Conservation (phyloP, 2,113 vertebrate species). For the Pangasianodon hypophthalmus region DNA sequence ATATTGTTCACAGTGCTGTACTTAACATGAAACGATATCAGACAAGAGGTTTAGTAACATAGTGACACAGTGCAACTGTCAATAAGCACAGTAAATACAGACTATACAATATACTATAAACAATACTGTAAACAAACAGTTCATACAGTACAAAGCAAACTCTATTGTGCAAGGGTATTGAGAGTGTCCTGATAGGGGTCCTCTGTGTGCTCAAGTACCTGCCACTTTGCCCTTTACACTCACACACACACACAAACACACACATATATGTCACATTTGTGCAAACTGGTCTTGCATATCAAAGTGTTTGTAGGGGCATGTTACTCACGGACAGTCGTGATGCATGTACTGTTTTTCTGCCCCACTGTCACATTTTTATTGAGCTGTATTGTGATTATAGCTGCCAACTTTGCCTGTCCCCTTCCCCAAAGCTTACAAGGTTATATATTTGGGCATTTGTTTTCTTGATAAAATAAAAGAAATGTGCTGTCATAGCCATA, state of each 20-base stretch:
- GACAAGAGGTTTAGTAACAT: not conserved
- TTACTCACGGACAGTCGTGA: no score
- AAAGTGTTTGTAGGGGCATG: not conserved
- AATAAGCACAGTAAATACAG: not conserved
- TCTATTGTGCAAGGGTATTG: not conserved
- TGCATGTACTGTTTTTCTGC: no score
- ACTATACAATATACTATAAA: not conserved
- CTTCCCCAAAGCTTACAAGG: no score
- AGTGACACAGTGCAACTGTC: not conserved
- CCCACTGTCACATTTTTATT: no score
- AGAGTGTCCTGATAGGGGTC: not conserved
- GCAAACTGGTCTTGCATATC: not conserved
- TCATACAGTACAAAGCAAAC: not conserved
- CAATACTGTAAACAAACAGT: not conserved
- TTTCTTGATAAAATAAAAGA: not conserved
- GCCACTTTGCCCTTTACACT: not conserved
- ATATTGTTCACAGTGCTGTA: not conserved
- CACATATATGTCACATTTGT: not conserved
- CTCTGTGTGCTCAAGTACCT: not conserved
- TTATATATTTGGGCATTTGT: no score
- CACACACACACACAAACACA: not conserved
- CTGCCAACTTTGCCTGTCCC: no score
- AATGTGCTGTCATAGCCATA: not conserved
- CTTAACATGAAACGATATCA: not conserved
- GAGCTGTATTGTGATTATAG: no score